A percentile compares a stretch with the other conserved stretches of the same genome.
Evolutionary conservation across 2,888 invertebrate species (phyloP).

Genomic region (Chrysotoxum bicinctum): DNA sequence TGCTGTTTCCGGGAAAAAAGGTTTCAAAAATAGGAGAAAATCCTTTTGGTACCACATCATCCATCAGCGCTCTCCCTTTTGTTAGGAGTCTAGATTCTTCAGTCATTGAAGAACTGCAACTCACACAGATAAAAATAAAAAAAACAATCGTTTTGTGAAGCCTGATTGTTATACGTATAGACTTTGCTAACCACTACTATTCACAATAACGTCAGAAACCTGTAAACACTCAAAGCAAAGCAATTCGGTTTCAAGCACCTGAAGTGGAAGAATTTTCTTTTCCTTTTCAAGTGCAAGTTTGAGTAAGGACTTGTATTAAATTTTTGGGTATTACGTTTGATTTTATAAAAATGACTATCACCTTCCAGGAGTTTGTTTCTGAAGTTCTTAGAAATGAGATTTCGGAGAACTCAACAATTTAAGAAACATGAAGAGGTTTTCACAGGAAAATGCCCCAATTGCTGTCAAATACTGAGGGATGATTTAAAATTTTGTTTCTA

Average conservation of each 20-base stretch:
- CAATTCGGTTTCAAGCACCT: slow-evolving; percentile 49
- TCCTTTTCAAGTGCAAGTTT: background rate
- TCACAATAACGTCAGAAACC: slow-evolving; percentile 49
- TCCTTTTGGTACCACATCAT: slow-evolving; percentile 13
- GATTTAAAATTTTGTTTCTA: too few relatives aligned
- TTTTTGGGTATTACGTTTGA: background rate
- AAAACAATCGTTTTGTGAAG: slow-evolving; percentile 4
- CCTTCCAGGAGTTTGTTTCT: background rate
- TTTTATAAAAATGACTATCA: background rate
- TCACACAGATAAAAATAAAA: background rate
- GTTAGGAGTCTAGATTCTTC: background rate
- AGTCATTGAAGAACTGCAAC: background rate
- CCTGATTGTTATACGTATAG: slow-evolving; percentile 52
- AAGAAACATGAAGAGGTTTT: too few relatives aligned
- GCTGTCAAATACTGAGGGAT: too few relatives aligned
- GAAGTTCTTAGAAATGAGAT: background rate
- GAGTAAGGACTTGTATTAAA: background rate
- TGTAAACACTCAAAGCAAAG: slow-evolving; percentile 47
- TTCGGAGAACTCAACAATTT: too few relatives aligned
- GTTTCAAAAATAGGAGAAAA: slow-evolving; percentile 24
- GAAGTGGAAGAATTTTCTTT: background rate
- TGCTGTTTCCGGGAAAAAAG: slow-evolving; percentile 27
- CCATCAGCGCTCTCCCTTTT: slow-evolving; percentile 18
- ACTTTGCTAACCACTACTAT: slow-evolving; percentile 46
- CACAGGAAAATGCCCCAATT: too few relatives aligned